Evolutionary conservation across 2,888 invertebrate genomes (phyloP), one percentile per base, ranked within the genome.

Genomic region (Tanytarsus gracilentus): DNA sequence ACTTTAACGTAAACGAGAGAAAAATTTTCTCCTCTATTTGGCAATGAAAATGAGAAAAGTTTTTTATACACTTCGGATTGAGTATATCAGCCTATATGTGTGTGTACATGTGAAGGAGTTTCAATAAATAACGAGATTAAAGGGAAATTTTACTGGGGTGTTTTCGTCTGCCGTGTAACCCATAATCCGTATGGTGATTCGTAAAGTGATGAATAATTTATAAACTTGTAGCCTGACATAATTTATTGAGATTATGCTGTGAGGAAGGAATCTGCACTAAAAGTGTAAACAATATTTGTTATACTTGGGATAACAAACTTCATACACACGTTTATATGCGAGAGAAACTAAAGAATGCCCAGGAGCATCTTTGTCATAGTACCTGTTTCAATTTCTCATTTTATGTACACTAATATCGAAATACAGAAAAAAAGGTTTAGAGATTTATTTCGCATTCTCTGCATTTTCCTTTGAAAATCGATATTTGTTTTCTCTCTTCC

Each of bases 251-350:
- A 14, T 36, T 14, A 4, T n/a, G 36, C 16, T 14, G n/a, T 36
- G 36, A 36, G 36, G 36, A 3, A 36, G 36, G 36, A 36, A 36
- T 11, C 16, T 36, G 7, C n/a, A 7, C 23, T 3, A 9, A 3
- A 44, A 44, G 44, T 44, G 44, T 44, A 44, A 44, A 44, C 44
- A 44, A 44, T 18, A 44, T 44, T 18, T 44, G 44, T 44, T 11
- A 44, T 44, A 23, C 21, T 44, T 44, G 18, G 18, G 11, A 16
- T 44, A 44, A 44, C 40, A 40, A 40, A 33, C 5, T 29, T 29
- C 29, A 5, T 29, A 29, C 9, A 29, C 5, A 29, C 9, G 5
- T 9, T 29, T 29, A 7, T 29, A 33, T 11, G n/a, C 11, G 6
- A 33, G 33, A 33, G 3, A 33, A 33, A 33, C 5, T 29, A 33